phyloP scores from a whole-genome alignment of 92 coral and sea anemone species.

The Phenganax subtilis region DNA sequence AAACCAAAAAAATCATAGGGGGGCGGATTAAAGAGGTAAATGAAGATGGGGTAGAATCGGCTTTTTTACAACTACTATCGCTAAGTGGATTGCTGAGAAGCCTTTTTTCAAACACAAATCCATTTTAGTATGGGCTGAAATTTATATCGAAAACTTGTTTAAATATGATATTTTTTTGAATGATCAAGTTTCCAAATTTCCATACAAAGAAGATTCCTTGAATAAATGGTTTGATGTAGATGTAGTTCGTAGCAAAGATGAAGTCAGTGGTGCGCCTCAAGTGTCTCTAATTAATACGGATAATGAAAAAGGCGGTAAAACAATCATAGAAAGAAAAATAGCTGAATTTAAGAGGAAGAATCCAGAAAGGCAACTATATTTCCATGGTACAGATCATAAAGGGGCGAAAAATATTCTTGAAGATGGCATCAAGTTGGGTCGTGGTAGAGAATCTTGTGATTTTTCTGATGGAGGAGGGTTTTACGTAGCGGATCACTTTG shows the following conservation, averaged over 20 bases:
- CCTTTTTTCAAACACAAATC: conserved; percentile 14
- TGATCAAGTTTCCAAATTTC: conserved; percentile 33
- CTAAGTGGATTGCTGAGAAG: conserved; percentile 29
- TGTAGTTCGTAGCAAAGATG: not conserved
- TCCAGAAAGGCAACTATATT: conserved; percentile 3
- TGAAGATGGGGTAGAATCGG: no score
- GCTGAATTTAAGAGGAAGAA: not conserved
- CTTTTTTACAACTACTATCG: conserved; percentile 28
- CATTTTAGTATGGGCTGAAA: conserved; percentile 27
- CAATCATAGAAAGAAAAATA: not conserved
- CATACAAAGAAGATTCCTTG: conserved; percentile 31
- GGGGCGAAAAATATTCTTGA: conserved; percentile 32
- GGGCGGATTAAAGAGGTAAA: no score
- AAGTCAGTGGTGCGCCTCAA: not conserved
- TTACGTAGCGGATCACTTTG: conserved; percentile 21
- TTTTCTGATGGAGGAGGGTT: conserved; percentile 42
- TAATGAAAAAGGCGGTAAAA: not conserved
- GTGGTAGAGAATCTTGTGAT: conserved; percentile 14
- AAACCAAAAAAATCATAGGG: no score
- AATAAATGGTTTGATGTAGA: conserved; percentile 41
- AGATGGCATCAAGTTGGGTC: conserved; percentile 32
- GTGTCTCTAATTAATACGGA: conserved; percentile 7
- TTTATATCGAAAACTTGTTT: conserved; percentile 22
- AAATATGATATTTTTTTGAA: conserved; percentile 32
- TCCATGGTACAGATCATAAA: conserved; percentile 50